Base-by-base conservation (phyloP, 2,888 invertebrate genomes). In the Eucriotettix oculatus region DNA sequence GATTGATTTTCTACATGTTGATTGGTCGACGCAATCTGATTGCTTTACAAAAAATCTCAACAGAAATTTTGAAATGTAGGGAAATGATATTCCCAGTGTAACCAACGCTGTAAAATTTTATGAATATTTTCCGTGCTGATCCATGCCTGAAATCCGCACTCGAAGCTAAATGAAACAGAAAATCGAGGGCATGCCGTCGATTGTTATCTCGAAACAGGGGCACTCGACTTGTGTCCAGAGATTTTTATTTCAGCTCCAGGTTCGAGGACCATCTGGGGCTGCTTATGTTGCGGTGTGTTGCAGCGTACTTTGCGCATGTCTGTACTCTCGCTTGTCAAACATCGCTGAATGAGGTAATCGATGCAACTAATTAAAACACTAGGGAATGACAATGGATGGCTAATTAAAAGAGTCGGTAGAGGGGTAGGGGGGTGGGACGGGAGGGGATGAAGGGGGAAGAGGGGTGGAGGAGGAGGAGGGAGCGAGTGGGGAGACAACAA, bases 341-440 rank as follows among this genome's bases (percentile, higher is more conserved):
- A 60, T 42, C 57, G 60, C 60, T 57, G 57, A 57, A 57, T 54
- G 60, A 54, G 57, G 54, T 60, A 57, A 60, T 60, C 60, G 60
- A 60, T 60, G 57, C 60, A 44, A 57, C 60, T 60, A 60, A 60
- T 60, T 60, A 60, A 60, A 60, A 60, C 60, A 60, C 60, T 52
- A 52, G 60, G 60, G 60, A 57, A 60, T 60, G 54, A 60, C 60
- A 60, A 60, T 60, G 58, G 58, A 58, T 58, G 60, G 60, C 60
- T 60, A 60, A 60, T 60, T 60, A 57, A 60, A 60, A 60, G 60
- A 60, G 56, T 57, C 48, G 48, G 48, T 48, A n/a, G 48, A 48
- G n/a, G 48, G 48, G 48, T 12, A n/a, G 12, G n/a, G n/a, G 48
- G 48, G 48, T 48, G 48, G 48, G 48, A n/a, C 14, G 48, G n/a